These are phyloP conservation scores for Clarias magur DNA, from an alignment of 2,113 vertebrate genomes.

Conservation along the genomic window DNA sequence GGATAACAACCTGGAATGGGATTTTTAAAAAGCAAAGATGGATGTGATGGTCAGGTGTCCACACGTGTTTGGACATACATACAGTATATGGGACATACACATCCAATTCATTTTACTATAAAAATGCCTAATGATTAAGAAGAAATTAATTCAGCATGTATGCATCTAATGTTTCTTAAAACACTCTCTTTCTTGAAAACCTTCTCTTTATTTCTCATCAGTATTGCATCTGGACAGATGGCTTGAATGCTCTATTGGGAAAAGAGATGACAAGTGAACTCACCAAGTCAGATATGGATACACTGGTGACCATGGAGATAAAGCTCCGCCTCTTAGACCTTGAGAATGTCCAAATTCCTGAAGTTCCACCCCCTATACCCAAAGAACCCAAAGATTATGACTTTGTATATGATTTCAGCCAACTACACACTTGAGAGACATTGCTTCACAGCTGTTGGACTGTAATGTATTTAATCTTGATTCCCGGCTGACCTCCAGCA, in stretches of 20 bases:
- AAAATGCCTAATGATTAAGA: not conserved
- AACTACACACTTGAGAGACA: constrained; percentile 38
- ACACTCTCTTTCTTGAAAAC: not conserved
- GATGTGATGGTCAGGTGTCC: not conserved
- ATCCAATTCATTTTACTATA: not conserved
- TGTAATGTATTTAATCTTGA: not conserved
- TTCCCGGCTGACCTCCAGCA: not conserved
- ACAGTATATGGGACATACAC: not conserved
- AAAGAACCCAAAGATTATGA: constrained; percentile 99
- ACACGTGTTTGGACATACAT: not conserved
- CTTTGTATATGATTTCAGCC: constrained; percentile 92
- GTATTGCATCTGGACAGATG: constrained; percentile 98
- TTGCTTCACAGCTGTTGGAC: not conserved
- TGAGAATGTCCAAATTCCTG: constrained; percentile 98
- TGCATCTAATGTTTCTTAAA: not conserved
- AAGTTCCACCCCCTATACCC: constrained; percentile 95
- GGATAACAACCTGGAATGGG: not conserved
- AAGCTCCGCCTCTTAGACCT: constrained; percentile 97
- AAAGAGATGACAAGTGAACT: constrained; percentile 98
- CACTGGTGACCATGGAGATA: constrained; percentile 97
- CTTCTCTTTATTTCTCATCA: constrained; percentile 55
- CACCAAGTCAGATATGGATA: constrained; percentile 92
- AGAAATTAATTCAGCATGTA: not conserved
- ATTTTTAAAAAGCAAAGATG: not conserved
- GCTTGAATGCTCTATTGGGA: constrained; percentile 92